Percentiles rank a stretch among this genome's conserved stretches.
Conservation (phyloP, 2,797 vertebrate genomes). For the Hyperoplus immaculatus region DNA sequence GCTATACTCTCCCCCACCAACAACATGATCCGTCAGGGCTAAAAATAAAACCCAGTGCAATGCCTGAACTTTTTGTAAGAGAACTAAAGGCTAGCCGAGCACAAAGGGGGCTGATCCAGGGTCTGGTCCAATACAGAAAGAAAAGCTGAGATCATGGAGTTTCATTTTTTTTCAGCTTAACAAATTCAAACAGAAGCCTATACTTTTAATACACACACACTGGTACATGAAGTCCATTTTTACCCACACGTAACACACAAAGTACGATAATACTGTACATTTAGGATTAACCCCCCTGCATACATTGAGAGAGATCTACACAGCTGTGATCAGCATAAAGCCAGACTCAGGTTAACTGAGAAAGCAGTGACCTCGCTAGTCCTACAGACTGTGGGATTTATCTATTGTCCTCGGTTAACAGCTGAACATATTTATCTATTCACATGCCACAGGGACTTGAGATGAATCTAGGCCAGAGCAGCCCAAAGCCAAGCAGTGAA, state of each 20-base stretch:
- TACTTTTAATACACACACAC: constrained; percentile 18
- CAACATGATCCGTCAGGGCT: constrained; percentile 41
- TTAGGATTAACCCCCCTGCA: constrained; percentile 14
- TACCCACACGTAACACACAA: constrained; percentile 12
- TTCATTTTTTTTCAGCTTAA: constrained; percentile 30
- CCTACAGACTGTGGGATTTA: constrained; percentile 12
- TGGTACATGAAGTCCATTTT: constrained; percentile 6
- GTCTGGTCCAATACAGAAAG: constrained; percentile 39
- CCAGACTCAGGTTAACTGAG: not conserved
- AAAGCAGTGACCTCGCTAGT: constrained; percentile 6
- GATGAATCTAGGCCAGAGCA: constrained; percentile 48
- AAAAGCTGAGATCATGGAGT: constrained; percentile 30
- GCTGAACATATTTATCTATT: constrained; percentile 38
- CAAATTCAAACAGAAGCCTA: constrained; percentile 33
- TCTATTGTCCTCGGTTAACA: constrained; percentile 23
- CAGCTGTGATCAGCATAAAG: constrained; percentile 17
- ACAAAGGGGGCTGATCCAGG: constrained; percentile 38
- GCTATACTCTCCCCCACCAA: constrained; percentile 5
- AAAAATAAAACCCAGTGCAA: constrained; percentile 63
- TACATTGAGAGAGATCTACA: not conserved
- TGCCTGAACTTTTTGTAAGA: constrained; percentile 51
- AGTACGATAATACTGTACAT: not conserved
- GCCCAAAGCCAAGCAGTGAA: constrained; percentile 33
- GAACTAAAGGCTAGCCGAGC: constrained; percentile 36
- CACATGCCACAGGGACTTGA: constrained; percentile 35